Evolutionary conservation across 2,888 invertebrate genomes (phyloP).

Genomic region (Apotomis turbidana): DNA sequence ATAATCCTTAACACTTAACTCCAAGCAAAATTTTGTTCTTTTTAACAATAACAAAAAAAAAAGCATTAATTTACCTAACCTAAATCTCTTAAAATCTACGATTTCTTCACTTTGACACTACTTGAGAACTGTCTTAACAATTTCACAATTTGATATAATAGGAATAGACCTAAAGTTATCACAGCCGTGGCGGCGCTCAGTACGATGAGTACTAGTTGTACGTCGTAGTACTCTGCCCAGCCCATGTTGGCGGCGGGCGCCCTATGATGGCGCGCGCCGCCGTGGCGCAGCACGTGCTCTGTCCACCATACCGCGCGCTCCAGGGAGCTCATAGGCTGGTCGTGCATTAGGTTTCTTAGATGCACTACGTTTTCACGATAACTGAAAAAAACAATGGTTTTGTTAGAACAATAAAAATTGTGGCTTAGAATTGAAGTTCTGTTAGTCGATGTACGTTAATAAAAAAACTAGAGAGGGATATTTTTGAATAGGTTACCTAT

Average conservation of each 20-base stretch:
- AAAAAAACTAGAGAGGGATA: no score
- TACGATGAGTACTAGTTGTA: not conserved
- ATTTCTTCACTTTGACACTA: not conserved
- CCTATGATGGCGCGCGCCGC: slow-evolving; percentile 52
- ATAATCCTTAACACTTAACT: no score
- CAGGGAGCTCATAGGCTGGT: slow-evolving; percentile 40
- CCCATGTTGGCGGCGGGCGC: slow-evolving; percentile 50
- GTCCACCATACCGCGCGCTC: slow-evolving; percentile 59
- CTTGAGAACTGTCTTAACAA: not conserved
- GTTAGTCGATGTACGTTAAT: no score
- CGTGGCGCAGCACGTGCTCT: slow-evolving; percentile 55
- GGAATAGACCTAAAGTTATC: not conserved
- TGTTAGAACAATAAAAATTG: no score
- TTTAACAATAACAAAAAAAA: no score
- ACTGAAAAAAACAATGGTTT: not conserved
- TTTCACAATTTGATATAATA: not conserved
- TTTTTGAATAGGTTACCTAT: no score
- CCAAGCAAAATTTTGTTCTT: no score
- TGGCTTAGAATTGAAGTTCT: no score
- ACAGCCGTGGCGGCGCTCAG: not conserved
- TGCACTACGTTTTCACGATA: not conserved
- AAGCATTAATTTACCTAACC: no score
- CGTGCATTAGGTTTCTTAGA: not conserved
- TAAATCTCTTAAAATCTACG: not conserved
- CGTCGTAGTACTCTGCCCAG: slow-evolving; percentile 1